Evolutionary conservation across 1,140 invertebrate species (phyloP).

Genomic region (Hyphantria cunea): DNA sequence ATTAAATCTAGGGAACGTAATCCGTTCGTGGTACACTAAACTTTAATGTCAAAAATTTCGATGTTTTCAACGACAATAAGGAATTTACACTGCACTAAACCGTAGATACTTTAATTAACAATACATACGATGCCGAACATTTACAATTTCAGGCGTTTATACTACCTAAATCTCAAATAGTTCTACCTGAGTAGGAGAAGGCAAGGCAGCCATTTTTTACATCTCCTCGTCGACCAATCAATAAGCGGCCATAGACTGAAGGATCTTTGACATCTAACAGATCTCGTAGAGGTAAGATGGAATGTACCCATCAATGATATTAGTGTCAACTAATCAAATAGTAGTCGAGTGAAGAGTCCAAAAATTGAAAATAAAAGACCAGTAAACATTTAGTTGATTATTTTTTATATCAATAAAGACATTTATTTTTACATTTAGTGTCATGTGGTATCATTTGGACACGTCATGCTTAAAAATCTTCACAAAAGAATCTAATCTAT

Average conservation of each 20-base stretch:
- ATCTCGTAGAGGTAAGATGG: background rate
- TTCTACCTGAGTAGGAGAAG: constrained; percentile 86
- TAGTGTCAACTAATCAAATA: too few relatives aligned
- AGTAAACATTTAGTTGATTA: too few relatives aligned
- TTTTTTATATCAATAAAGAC: too few relatives aligned
- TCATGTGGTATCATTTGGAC: too few relatives aligned
- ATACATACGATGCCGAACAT: constrained; percentile 29
- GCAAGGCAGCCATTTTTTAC: constrained; percentile 87
- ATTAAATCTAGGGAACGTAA: constrained; percentile 47
- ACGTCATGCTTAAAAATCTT: background rate
- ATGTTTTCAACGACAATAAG: constrained; percentile 28
- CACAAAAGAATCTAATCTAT: constrained; percentile 38
- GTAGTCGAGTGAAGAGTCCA: too few relatives aligned
- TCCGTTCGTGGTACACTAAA: constrained; percentile 55
- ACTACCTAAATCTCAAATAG: constrained; percentile 61
- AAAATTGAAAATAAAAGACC: too few relatives aligned
- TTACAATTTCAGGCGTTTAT: constrained; percentile 39
- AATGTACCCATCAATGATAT: too few relatives aligned
- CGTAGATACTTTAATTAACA: constrained; percentile 41
- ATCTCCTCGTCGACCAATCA: constrained; percentile 81
- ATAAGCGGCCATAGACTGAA: constrained; percentile 70
- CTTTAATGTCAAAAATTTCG: constrained; percentile 49
- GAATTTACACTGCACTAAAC: constrained; percentile 40
- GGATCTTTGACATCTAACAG: constrained; percentile 33
- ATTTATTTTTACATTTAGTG: too few relatives aligned